These are phyloP conservation scores for Malachius bipustulatus DNA, from an alignment of 2,888 invertebrate genomes.

Conservation along the genomic window DNA sequence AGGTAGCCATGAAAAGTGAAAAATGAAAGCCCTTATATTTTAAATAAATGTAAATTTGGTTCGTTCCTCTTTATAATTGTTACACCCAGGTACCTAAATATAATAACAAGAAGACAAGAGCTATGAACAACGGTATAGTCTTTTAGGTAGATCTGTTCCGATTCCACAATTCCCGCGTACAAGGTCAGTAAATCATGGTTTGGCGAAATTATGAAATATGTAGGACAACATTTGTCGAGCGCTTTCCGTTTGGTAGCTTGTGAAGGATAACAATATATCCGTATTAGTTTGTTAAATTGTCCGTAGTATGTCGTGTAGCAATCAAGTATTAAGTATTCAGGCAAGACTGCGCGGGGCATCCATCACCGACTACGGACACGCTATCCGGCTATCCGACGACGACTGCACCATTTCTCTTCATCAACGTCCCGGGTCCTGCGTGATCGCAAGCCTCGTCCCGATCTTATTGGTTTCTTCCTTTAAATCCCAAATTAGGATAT, in stretches of 20 bases:
- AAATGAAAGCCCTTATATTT: no score
- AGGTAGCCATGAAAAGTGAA: no score
- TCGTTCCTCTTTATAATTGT: no score
- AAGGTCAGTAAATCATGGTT: constrained; percentile 5
- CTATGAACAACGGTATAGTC: no score
- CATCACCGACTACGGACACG: constrained; percentile 27
- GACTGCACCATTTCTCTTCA: constrained; percentile 35
- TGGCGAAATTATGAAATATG: constrained; percentile 2
- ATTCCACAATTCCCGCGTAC: no score
- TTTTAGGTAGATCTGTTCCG: no score
- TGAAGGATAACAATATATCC: constrained; percentile 21
- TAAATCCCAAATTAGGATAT: constrained; percentile 23
- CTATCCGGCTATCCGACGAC: constrained; percentile 22
- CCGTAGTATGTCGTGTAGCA: constrained; percentile 30
- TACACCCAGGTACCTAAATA: no score
- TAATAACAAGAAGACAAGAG: no score
- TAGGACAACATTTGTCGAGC: no score
- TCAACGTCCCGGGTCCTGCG: constrained; percentile 31
- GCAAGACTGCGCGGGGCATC: constrained; percentile 30
- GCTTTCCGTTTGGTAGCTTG: background rate
- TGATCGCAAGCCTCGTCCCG: constrained; percentile 32
- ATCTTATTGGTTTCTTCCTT: constrained; percentile 31
- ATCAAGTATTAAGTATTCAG: constrained; percentile 35
- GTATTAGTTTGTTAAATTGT: constrained; percentile 30
- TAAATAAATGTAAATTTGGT: no score